Percentiles rank a stretch among this genome's conserved stretches.
Evolutionary conservation across 2,113 vertebrate species (phyloP).

Genomic region (Urocynchramus pylzowi): DNA sequence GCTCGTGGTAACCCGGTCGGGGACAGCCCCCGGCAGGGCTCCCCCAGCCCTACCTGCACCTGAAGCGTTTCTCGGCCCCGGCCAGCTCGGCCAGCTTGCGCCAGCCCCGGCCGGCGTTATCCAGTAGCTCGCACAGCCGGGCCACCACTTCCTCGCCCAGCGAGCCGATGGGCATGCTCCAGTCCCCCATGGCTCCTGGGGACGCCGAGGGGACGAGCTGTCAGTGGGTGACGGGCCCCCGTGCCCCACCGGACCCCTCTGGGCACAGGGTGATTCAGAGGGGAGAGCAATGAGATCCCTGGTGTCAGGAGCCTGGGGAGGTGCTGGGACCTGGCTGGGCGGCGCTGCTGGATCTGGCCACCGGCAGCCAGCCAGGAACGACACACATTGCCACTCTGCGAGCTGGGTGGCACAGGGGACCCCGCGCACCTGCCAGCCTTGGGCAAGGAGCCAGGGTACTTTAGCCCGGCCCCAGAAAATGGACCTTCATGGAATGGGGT

Average conservation of each 20-base stretch:
- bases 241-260: fast-evolving
- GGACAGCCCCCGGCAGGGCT: fast-evolving
- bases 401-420: fast-evolving
- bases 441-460: not conserved
- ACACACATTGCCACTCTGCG: not conserved
- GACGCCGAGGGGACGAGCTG: fast-evolving
- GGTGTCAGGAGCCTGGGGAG: not conserved
- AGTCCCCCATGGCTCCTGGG: slow-evolving; percentile 63
- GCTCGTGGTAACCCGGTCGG: not conserved
- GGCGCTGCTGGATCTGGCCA: fast-evolving
- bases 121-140: slow-evolving; percentile 75
- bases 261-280: fast-evolving
- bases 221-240: not conserved
- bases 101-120: slow-evolving; percentile 78
- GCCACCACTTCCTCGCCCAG: slow-evolving; percentile 61
- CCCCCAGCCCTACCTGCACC: slow-evolving; percentile 73
- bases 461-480: not conserved
- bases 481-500: not conserved
- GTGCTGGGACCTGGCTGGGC: not conserved
- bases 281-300: fast-evolving
- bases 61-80: slow-evolving; percentile 69
- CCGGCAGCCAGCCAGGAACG: not conserved
- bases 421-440: fast-evolving
- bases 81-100: slow-evolving; percentile 73
- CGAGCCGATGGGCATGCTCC: slow-evolving; percentile 47